These are phyloP conservation scores for Astyanax mexicanus DNA, from an alignment of 2,797 vertebrate species.

Conservation along the genomic window DNA sequence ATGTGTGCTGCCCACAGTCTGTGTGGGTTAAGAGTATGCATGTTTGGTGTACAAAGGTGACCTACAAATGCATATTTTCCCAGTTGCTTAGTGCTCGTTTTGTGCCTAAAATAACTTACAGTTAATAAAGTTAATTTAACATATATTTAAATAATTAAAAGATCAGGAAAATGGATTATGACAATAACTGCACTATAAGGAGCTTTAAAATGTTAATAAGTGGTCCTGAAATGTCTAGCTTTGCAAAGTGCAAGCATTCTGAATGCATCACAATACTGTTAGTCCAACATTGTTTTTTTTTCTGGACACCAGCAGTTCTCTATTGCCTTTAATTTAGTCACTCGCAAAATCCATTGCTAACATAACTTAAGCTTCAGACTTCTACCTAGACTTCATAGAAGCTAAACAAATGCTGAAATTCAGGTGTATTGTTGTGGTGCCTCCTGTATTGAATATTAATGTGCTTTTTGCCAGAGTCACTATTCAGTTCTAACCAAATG, in stretches of 20 bases:
- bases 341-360: neutral
- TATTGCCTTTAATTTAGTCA: neutral
- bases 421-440: no score
- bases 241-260: no score
- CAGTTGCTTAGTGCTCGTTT: neutral
- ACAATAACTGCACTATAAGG: no score
- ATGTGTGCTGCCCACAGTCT: neutral
- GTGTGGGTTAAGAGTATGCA: neutral
- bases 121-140: no score
- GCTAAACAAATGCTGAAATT: no score
- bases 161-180: no score
- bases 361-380: neutral
- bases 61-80: neutral
- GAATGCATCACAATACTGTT: neutral
- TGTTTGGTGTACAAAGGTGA: neutral
- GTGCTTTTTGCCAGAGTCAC: no score
- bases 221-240: no score
- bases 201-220: no score
- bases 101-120: neutral
- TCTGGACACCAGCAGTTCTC: constrained; percentile 6
- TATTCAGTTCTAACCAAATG: no score
- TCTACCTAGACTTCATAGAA: neutral
- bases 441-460: no score
- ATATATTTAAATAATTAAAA: no score
- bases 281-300: neutral